These are phyloP conservation scores for Cephus pygmeus DNA, from an alignment of 2,888 invertebrate species.

Conservation along the genomic window DNA sequence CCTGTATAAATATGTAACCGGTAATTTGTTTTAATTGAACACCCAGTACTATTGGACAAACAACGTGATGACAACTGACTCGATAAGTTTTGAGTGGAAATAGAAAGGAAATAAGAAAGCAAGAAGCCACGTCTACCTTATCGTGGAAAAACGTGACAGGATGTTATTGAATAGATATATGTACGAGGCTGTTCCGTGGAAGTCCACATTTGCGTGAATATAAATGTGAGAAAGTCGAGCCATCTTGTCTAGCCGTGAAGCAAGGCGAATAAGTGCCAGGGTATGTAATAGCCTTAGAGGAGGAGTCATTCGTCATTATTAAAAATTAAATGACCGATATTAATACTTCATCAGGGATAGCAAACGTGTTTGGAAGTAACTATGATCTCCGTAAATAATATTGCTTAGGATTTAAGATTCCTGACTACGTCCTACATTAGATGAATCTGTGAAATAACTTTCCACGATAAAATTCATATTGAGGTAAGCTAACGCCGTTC, in stretches of 20 bases:
- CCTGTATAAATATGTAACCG: not conserved
- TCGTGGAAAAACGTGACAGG: not conserved
- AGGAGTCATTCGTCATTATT: not conserved
- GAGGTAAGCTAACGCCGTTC: not conserved
- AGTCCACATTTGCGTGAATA: not conserved
- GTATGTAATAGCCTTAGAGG: not conserved
- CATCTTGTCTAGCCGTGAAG: not conserved
- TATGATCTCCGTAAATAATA: not conserved
- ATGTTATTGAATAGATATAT: not conserved
- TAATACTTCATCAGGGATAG: not conserved
- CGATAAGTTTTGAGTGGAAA: not conserved
- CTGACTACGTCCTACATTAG: not conserved
- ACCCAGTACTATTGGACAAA: not conserved
- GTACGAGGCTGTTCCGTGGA: not conserved
- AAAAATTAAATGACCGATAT: not conserved
- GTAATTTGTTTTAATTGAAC: not conserved
- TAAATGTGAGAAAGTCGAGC: not conserved
- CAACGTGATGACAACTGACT: not conserved
- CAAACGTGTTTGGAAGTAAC: not conserved
- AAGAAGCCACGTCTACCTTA: not conserved
- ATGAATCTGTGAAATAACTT: not conserved
- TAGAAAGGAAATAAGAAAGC: not conserved
- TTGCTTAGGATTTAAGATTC: not conserved
- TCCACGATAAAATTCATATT: not conserved
- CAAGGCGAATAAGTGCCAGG: not conserved